These are phyloP conservation scores for Lepidothrix coronata DNA, from an alignment of 2,113 vertebrate genomes.

Conservation along the genomic window DNA sequence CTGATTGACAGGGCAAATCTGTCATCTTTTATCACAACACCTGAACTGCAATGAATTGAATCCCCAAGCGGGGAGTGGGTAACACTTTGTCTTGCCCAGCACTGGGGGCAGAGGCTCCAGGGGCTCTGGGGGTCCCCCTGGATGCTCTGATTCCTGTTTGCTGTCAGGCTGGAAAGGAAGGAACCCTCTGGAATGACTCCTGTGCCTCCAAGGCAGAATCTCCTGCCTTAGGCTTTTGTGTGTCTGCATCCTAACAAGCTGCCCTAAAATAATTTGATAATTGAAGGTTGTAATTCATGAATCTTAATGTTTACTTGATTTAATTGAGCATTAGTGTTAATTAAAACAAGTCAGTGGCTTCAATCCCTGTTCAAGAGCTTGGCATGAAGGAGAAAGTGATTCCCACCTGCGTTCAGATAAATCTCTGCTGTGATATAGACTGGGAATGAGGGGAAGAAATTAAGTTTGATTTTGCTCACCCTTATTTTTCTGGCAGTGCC, in stretches of 20 bases:
- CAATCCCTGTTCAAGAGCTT: background rate
- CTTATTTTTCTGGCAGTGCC: background rate
- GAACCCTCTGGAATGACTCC: background rate
- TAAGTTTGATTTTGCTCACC: background rate
- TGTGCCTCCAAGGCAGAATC: background rate
- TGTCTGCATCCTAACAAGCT: background rate
- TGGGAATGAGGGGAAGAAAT: background rate
- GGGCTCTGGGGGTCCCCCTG: accelerated
- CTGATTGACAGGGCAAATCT: background rate
- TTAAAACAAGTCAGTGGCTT: background rate
- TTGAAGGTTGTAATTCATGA: background rate
- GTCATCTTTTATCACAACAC: background rate
- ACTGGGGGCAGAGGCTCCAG: background rate
- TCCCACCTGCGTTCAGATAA: background rate
- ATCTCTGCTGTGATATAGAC: background rate
- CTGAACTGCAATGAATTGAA: background rate
- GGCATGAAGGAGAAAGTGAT: background rate
- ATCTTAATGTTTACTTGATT: background rate
- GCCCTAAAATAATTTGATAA: background rate
- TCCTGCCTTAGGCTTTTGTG: background rate
- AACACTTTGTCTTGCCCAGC: background rate
- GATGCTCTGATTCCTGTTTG: accelerated
- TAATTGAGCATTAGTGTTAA: constrained; percentile 1
- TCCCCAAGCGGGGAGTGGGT: background rate
- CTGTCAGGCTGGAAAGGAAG: background rate